Evolutionary conservation across 1,140 invertebrate species (phyloP).

Genomic region (Tetragnatha versicolor): DNA sequence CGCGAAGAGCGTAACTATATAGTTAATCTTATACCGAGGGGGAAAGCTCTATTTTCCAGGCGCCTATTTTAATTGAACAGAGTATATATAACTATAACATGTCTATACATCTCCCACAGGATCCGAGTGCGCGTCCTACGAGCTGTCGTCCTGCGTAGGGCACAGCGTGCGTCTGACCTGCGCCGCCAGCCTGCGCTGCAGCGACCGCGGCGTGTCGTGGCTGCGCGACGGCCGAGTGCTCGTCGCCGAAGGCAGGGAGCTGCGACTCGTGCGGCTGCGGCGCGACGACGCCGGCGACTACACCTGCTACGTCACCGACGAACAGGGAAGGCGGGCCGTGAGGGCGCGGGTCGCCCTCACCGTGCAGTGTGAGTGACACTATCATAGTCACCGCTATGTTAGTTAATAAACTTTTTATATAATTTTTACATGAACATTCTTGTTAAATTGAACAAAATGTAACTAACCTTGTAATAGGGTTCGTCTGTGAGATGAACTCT

Average conservation of each 20-base stretch:
- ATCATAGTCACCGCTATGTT: too few species aligned
- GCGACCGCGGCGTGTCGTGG: slow-evolving; percentile 5
- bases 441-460: too few species aligned
- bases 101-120: not conserved
- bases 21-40: too few species aligned
- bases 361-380: slow-evolving; percentile 32
- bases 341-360: not conserved
- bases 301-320: slow-evolving; percentile 12
- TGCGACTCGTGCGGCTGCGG: slow-evolving; percentile 1
- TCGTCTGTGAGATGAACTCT: too few species aligned
- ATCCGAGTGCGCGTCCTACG: not conserved
- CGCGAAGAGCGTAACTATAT: too few species aligned
- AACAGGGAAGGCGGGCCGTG: slow-evolving; percentile 8
- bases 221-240: not conserved
- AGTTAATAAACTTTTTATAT: too few species aligned
- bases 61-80: too few species aligned
- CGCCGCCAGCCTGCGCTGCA: not conserved
- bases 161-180: not conserved
- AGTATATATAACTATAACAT: too few species aligned
- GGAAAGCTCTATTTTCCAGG: too few species aligned
- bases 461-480: too few species aligned
- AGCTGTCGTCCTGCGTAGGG: not conserved
- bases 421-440: too few species aligned
- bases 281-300: slow-evolving; percentile 3
- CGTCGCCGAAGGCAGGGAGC: not conserved